phyloP scores from a whole-genome alignment of 1,140 invertebrate genomes.

The Bilobella aurantiaca region DNA sequence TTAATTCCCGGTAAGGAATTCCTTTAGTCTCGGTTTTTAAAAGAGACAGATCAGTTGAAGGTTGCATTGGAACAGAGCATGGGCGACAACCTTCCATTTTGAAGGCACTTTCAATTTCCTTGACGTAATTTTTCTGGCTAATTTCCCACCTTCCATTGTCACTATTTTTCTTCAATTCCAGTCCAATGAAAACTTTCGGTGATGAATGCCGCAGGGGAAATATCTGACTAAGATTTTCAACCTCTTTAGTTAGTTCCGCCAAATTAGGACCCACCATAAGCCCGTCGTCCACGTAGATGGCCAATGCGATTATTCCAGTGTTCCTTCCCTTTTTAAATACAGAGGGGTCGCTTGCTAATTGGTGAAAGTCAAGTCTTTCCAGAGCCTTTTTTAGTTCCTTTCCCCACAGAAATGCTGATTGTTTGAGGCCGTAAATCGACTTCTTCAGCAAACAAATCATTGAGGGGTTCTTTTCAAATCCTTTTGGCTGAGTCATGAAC shows the following conservation, averaged over 20 bases:
- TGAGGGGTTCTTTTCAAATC: neutral
- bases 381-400: neutral
- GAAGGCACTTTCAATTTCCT: neutral
- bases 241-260: neutral
- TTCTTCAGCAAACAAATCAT: neutral
- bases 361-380: neutral
- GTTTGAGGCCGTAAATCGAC: neutral
- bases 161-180: neutral
- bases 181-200: neutral
- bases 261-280: neutral
- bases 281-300: neutral
- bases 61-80: neutral
- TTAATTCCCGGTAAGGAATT: neutral
- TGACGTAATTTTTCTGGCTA: neutral
- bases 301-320: neutral
- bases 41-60: neutral
- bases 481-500: conserved; percentile 35
- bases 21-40: neutral
- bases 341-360: neutral
- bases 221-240: neutral
- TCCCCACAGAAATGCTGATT: neutral
- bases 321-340: neutral
- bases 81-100: neutral
- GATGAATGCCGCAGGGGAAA: neutral
- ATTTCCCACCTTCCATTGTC: neutral